Evolutionary conservation across 2,888 invertebrate genomes (phyloP).

Genomic region (Parelbella ahira): DNA sequence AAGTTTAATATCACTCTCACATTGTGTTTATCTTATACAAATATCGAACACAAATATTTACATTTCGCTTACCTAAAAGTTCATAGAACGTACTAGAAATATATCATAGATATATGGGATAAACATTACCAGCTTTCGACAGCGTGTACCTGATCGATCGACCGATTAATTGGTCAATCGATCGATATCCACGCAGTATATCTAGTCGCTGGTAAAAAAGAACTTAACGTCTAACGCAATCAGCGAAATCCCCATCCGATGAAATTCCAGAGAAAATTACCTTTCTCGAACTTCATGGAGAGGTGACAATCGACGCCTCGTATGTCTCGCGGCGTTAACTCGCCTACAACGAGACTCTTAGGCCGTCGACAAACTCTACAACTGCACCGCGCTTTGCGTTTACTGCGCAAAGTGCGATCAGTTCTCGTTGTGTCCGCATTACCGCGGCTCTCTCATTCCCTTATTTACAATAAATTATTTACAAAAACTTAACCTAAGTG

Average conservation of each 20-base stretch:
- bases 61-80: conserved; percentile 80
- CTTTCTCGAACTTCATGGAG: conserved; percentile 78
- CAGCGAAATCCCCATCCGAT: conserved; percentile 64
- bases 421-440: conserved; percentile 64
- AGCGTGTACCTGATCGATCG: conserved; percentile 37
- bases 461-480: conserved; percentile 54
- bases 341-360: conserved; percentile 37
- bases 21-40: conserved; percentile 21
- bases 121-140: conserved; percentile 86
- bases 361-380: conserved; percentile 47
- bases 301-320: conserved; percentile 55
- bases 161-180: conserved; percentile 29
- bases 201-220: conserved; percentile 72
- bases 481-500: conserved; percentile 51
- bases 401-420: conserved; percentile 56
- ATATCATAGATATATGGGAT: conserved; percentile 99
- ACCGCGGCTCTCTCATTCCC: conserved; percentile 64
- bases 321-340: conserved; percentile 39
- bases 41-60: conserved; percentile 44
- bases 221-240: conserved; percentile 56
- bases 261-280: conserved; percentile 78
- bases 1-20: conserved; percentile 5
- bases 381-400: conserved; percentile 59
- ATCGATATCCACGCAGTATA: conserved; percentile 37
- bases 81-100: conserved; percentile 98